Base-by-base conservation (phyloP, 1,140 invertebrate genomes). In the Scaptomyza graminum region DNA sequence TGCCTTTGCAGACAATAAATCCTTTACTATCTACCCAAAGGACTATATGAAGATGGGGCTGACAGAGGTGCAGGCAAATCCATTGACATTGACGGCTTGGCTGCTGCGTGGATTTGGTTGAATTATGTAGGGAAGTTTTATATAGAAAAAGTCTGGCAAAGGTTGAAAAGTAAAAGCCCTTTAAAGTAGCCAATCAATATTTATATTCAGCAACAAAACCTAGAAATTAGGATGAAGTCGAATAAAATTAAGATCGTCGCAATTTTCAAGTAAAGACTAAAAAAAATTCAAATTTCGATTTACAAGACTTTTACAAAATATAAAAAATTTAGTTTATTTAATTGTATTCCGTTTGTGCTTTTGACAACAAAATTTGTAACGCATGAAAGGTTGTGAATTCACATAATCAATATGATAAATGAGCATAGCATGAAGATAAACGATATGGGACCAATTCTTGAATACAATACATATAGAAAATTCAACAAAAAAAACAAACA, bases 1-100 rank as follows among this genome's bases (percentile, higher is more conserved):
- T 92, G 96, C 96, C 47, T 97, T 97, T 84, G 93, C 93, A 64
- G 96, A 97, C 92, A 97, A 97, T 90, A 97, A 97, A 92, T 96
- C 96, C 15, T 99, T 97, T 92, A 98, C 97, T 71, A 90, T 94
- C 49, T 98, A 99, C 92, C 94, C 99, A 69, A 99, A 99, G 92
- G 96, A 97, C 79, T 99, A 98, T 92, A 98, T 99, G 96, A 99
- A 99, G 93, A 97, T 96, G 95, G 96, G 97, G 85, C 94, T 99
- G 39, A 93, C 28, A 4, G 6, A 98, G 64, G 93, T 98, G 22
- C 97, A 98, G 89, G 98, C 28, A 97, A 98, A 93, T 97, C 97
- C 0, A 98, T 98, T 96, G 97, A 98, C 81, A 95, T 95, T 66
- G 98, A 98, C 74, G 98, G 97, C 65, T 95, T 98, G 94, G 95